phyloP scores from a whole-genome alignment of 2,888 invertebrate genomes.

The Calliopum simillimum region DNA sequence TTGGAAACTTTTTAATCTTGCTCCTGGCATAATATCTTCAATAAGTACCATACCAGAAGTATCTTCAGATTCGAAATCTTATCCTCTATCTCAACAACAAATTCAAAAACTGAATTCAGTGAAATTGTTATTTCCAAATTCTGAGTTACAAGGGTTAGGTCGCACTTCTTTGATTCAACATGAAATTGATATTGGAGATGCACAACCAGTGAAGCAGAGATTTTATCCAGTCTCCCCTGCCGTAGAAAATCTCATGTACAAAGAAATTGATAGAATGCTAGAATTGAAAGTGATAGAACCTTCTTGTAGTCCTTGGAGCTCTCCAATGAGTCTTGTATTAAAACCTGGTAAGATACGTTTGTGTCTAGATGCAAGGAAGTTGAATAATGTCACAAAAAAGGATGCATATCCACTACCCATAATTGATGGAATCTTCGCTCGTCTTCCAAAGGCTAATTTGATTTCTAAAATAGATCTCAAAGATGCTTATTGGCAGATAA shows the following conservation, averaged over 20 bases:
- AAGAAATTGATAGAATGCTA: conserved; percentile 3
- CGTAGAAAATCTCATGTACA: conserved; percentile 28
- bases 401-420: conserved; percentile 44
- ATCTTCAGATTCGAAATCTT: background rate
- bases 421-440: conserved; percentile 41
- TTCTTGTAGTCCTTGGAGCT: conserved; percentile 54
- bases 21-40: background rate
- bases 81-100: background rate
- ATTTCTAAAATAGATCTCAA: conserved; percentile 42
- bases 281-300: conserved; percentile 39
- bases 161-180: conserved; percentile 28
- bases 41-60: background rate
- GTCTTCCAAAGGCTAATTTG: conserved; percentile 35
- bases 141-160: conserved; percentile 27
- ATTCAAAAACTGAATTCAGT: background rate
- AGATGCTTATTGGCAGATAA: too few relatives aligned
- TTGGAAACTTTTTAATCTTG: conserved; percentile 8
- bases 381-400: conserved; percentile 48
- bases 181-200: conserved; percentile 30
- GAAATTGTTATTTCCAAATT: background rate
- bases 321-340: conserved; percentile 50
- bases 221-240: conserved; percentile 37
- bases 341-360: conserved; percentile 50
- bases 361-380: conserved; percentile 52
- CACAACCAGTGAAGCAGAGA: conserved; percentile 36